phyloP scores from a whole-genome alignment of 1,140 invertebrate species.

The Lutraria rhynchaena region DNA sequence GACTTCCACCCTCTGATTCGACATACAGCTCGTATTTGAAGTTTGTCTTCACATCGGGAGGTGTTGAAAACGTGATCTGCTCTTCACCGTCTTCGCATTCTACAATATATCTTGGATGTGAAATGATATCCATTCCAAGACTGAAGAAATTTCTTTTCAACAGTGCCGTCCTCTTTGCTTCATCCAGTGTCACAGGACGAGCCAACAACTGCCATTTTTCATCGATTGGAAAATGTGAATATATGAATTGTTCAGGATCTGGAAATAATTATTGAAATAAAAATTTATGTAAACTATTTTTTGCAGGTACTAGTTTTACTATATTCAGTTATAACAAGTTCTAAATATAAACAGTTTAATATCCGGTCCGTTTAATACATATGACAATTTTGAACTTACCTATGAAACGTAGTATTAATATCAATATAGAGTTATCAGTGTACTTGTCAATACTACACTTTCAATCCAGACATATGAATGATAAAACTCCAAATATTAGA shows the following conservation, averaged over 20 bases:
- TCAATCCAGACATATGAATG: no score
- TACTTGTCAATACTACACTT: no score
- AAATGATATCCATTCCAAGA: constrained; percentile 58
- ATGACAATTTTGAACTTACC: no score
- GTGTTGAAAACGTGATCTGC: constrained; percentile 57
- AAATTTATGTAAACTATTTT: no score
- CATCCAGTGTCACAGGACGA: constrained; percentile 64
- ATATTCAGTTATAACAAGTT: no score
- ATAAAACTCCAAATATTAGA: no score
- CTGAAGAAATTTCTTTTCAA: constrained; percentile 69
- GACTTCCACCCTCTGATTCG: constrained; percentile 39
- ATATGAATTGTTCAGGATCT: constrained; percentile 83
- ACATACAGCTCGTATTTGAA: constrained; percentile 69
- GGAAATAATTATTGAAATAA: no score
- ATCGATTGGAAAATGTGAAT: constrained; percentile 83
- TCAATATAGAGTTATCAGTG: no score
- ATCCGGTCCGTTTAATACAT: no score
- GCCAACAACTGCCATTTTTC: constrained; percentile 72
- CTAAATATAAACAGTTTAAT: no score
- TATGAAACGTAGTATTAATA: no score
- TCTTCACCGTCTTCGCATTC: constrained; percentile 61
- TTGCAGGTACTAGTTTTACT: no score
- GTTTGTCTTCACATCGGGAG: constrained; percentile 56
- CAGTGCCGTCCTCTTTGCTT: constrained; percentile 65
- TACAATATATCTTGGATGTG: constrained; percentile 58